Evolutionary conservation across 1,140 invertebrate species (phyloP), one percentile per base, ranked within the genome.

Genomic region (Antheraea mylitta): DNA sequence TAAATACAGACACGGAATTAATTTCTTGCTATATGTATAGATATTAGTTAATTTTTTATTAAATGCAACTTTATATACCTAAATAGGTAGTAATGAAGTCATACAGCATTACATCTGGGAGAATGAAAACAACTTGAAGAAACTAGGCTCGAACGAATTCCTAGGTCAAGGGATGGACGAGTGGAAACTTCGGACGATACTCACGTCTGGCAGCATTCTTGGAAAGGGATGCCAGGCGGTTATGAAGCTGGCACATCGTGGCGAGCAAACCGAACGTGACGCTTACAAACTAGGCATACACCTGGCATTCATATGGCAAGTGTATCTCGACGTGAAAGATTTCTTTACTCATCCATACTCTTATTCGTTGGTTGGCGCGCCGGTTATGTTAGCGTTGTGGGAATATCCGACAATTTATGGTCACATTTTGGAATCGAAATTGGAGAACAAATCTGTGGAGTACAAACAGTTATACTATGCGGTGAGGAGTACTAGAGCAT

Each of bases 271-370:
- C 42, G 95, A 96, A 80, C 86, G 94, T 48, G 92, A 95, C 69
- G 97, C 96, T 2, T 97, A 96, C 81, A 93, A 95, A 71, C 97
- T 98, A 92, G 97, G 97, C 8, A 95, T 96, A 81, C 96, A 98
- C 90, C 93, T 98, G 59, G 96, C 96, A 45, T 93, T 97, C 58
- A 95, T 96, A 68, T 97, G 96, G 94, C 97, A 98, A 93, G 93
- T 95, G 1, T 85, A 90, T 68, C 70, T 76, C 88, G 93, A 87
- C 80, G 93, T 77, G 85, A 95, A 82, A 86, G 95, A 81, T 91
- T 90, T 85, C 64, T 92, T 79, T 74, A 90, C 79, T 5, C 87
- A 85, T 62, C 85, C 86, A 11, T 81, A 81, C 87, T 92, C 76
- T 71, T 96, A 95, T 73, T 95, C 93, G 77, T 82, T 97, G 18